A percentile compares a stretch with the other conserved stretches of the same genome.
Evolutionary conservation across 1,140 invertebrate genomes (phyloP).

Genomic region (Oscheius sp.): DNA sequence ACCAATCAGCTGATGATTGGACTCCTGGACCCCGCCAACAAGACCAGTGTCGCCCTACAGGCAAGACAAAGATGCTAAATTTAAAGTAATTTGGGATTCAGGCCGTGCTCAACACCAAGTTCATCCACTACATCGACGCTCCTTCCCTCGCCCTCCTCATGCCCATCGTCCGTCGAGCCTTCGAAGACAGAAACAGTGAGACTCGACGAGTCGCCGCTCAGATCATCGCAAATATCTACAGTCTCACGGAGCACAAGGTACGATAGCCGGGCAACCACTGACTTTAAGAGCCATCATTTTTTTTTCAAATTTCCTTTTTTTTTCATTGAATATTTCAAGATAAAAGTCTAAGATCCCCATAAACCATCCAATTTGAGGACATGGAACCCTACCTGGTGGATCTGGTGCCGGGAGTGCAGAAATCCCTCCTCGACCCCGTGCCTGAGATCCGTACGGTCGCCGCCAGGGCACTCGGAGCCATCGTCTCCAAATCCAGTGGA

Average conservation of each 20-base stretch:
- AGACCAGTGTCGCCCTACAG: constrained; percentile 76
- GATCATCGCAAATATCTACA: constrained; percentile 99
- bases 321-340: background rate
- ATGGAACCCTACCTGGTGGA: constrained; percentile 90
- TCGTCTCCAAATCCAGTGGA: constrained; percentile 85
- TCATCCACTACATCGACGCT: constrained; percentile 98
- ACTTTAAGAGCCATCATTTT: background rate
- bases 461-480: constrained; percentile 87
- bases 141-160: constrained; percentile 96
- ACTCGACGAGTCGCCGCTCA: constrained; percentile 95
- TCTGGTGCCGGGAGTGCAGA: constrained; percentile 93
- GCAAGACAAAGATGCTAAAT: background rate
- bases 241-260: constrained; percentile 90
- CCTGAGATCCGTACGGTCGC: constrained; percentile 91
- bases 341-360: background rate
- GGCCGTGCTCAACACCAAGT: constrained; percentile 90
- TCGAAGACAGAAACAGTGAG: constrained; percentile 92
- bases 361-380: constrained; percentile 67
- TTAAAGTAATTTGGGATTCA: constrained; percentile 67
- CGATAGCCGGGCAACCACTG: background rate
- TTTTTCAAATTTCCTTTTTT: too few species aligned
- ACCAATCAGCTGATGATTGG: constrained; percentile 88
- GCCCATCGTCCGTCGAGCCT: constrained; percentile 95
- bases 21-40: constrained; percentile 91
- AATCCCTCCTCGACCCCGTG: constrained; percentile 91